Conservation (phyloP, 2,888 invertebrate species). For the Diabrotica balteata region DNA sequence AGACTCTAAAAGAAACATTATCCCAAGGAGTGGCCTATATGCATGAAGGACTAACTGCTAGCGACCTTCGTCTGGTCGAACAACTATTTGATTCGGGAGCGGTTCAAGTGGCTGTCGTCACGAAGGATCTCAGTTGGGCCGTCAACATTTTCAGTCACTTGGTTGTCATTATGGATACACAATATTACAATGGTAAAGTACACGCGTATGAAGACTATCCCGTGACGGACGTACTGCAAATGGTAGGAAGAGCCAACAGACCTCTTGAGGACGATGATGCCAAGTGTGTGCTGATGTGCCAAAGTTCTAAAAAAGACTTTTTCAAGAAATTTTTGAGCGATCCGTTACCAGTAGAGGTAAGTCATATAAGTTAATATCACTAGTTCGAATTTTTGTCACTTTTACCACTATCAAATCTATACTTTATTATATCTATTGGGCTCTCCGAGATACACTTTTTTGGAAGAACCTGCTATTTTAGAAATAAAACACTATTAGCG, state of each 20-base stretch:
- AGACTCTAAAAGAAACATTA: conserved; percentile 89
- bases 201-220: conserved; percentile 98
- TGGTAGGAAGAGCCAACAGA: conserved; percentile 96
- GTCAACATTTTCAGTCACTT: conserved; percentile 89
- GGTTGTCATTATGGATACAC: conserved; percentile 97
- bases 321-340: conserved; percentile 98
- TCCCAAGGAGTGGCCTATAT: conserved; percentile 96
- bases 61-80: conserved; percentile 90
- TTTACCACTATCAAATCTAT: not conserved
- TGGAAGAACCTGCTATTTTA: too few species aligned
- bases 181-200: conserved; percentile 83
- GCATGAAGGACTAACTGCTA: conserved; percentile 88
- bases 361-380: conserved; percentile 21
- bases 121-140: conserved; percentile 92
- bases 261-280: conserved; percentile 92
- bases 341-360: conserved; percentile 90
- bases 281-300: conserved; percentile 96
- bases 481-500: too few species aligned
- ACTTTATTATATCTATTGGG: too few species aligned
- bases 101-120: conserved; percentile 90
- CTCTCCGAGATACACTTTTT: not conserved
- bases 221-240: conserved; percentile 95
- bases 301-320: conserved; percentile 96
- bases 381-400: not conserved
- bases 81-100: conserved; percentile 93